phyloP scores from a whole-genome alignment of 2,113 vertebrate species.

The Trachemys scripta region DNA sequence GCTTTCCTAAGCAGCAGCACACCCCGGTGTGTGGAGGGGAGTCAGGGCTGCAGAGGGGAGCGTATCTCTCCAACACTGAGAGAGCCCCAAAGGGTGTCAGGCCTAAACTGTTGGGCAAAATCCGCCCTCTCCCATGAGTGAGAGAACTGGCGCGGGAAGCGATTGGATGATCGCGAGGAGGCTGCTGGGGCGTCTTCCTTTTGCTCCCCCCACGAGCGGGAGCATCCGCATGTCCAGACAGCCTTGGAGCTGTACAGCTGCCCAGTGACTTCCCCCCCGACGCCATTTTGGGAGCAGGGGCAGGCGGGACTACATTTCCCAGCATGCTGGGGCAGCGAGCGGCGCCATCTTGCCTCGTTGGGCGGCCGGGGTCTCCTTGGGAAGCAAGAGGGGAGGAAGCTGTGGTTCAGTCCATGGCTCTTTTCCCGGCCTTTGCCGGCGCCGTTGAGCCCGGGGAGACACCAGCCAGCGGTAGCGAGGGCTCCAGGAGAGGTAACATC shows the following conservation, averaged over 20 bases:
- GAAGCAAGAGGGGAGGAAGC: rapidly evolving
- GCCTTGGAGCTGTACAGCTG: not conserved
- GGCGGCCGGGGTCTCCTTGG: not conserved
- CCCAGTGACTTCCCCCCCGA: rapidly evolving
- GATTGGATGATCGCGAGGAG: not conserved
- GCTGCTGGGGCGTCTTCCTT: not conserved
- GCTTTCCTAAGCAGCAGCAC: not conserved
- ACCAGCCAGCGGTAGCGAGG: not conserved
- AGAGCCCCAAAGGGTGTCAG: too few species aligned
- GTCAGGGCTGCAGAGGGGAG: not conserved
- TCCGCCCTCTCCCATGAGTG: too few species aligned
- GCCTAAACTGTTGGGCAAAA: not conserved
- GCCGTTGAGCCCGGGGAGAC: not conserved
- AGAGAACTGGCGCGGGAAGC: too few species aligned
- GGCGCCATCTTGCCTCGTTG: conserved; percentile 29
- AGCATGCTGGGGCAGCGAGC: not conserved
- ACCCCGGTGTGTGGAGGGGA: not conserved
- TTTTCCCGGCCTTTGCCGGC: conserved; percentile 77
- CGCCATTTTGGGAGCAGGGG: not conserved
- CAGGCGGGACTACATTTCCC: conserved; percentile 59
- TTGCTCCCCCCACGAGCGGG: too few species aligned
- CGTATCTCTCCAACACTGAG: not conserved
- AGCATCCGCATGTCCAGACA: not conserved
- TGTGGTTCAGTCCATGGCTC: conserved; percentile 45
- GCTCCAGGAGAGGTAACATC: conserved; percentile 60